Percentiles rank a stretch among this genome's conserved stretches.
Conservation (phyloP, 2,888 invertebrate species). For the Tetragonula carbonaria region DNA sequence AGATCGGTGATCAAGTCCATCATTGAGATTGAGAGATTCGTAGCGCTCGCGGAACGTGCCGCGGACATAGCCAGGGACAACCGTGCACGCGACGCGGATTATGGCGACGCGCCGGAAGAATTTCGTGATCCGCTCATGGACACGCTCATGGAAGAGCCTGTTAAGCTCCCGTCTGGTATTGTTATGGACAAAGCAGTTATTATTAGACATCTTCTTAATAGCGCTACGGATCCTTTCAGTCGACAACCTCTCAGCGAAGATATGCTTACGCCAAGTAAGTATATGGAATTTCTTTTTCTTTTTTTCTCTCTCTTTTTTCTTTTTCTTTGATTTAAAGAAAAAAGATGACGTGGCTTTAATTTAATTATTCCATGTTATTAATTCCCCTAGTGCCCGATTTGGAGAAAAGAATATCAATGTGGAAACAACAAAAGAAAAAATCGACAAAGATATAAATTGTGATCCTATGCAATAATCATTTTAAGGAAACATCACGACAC, state of each 20-base stretch:
- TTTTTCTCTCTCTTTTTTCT: neutral
- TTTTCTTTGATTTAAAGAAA: neutral
- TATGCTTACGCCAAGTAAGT: conserved; percentile 93
- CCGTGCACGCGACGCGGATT: conserved; percentile 95
- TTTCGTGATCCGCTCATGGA: conserved; percentile 99
- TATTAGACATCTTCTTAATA: conserved; percentile 96
- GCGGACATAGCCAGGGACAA: conserved; percentile 91
- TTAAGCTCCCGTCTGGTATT: conserved; percentile 93
- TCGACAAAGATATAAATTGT: conserved; percentile 78
- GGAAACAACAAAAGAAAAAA: conserved; percentile 92
- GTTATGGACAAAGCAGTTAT: conserved; percentile 98
- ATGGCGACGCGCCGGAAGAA: conserved; percentile 97
- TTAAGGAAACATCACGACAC: conserved; percentile 54
- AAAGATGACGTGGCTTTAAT: neutral
- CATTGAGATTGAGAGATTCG: conserved; percentile 94
- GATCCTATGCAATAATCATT: conserved; percentile 59
- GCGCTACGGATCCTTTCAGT: conserved; percentile 99
- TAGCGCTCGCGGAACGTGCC: conserved; percentile 90
- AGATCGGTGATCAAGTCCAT: conserved; percentile 93
- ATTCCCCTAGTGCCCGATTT: conserved; percentile 91
- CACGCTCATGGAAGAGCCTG: conserved; percentile 98
- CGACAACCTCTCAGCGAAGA: conserved; percentile 97
- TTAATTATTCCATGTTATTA: conserved; percentile 17
- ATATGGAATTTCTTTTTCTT: neutral
- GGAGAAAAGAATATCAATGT: conserved; percentile 93